Evolutionary conservation across 2,888 invertebrate genomes (phyloP).

Genomic region (Trissolcus brochymenae): DNA sequence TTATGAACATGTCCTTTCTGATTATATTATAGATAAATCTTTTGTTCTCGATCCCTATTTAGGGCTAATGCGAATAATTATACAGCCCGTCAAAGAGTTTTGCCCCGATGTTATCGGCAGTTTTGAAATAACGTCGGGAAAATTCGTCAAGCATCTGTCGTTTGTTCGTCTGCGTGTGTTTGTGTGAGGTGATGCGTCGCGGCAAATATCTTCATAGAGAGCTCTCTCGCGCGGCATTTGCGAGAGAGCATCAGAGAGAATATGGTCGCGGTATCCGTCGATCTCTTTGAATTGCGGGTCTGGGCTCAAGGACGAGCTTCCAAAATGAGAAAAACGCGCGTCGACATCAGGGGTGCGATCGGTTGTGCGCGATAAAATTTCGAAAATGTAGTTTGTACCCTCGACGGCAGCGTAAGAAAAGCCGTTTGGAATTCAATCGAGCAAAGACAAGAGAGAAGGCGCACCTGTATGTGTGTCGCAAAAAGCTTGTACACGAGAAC

Average conservation of each 20-base stretch:
- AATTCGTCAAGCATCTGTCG: conserved; percentile 4
- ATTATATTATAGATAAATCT: no score
- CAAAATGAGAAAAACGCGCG: conserved; percentile 37
- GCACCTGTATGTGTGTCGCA: not conserved
- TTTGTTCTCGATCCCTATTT: not conserved
- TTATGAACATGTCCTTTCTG: no score
- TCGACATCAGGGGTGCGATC: conserved; percentile 41
- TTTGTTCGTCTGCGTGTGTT: not conserved
- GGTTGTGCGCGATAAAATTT: conserved; percentile 53
- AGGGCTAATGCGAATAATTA: conserved; percentile 7
- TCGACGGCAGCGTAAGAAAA: conserved; percentile 45
- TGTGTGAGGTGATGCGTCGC: conserved; percentile 16
- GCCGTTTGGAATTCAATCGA: conserved; percentile 60
- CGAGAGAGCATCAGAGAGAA: no score
- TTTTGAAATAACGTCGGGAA: conserved; percentile 21
- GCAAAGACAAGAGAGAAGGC: conserved; percentile 53
- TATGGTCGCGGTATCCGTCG: conserved; percentile 56
- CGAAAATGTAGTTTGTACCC: conserved; percentile 43
- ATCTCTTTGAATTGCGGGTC: conserved; percentile 63
- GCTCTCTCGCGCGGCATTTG: no score
- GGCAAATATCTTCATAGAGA: not conserved
- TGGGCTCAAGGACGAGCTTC: conserved; percentile 31
- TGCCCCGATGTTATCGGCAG: conserved; percentile 13
- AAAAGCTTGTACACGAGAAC: conserved; percentile 6
- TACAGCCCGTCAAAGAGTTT: conserved; percentile 1